phyloP scores from a whole-genome alignment of 2,113 vertebrate species.

The Ellobius talpinus region DNA sequence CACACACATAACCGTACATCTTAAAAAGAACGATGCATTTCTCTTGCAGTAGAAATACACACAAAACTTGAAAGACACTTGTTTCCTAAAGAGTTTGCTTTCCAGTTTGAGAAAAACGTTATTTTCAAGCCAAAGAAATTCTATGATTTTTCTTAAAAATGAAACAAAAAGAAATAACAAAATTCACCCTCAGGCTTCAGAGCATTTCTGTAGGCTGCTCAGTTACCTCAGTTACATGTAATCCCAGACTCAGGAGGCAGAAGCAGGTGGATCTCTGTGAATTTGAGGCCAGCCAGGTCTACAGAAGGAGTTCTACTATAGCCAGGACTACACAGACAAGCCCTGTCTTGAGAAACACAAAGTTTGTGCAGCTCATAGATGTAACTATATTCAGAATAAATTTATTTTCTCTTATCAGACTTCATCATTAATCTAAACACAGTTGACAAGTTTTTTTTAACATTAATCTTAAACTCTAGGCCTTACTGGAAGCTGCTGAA shows the following conservation, averaged over 20 bases:
- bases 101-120: slow-evolving; percentile 32
- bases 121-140: slow-evolving; percentile 63
- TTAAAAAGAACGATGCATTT: not conserved
- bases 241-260: slow-evolving; percentile 91
- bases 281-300: not conserved
- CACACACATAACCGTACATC: not conserved
- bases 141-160: slow-evolving; percentile 63
- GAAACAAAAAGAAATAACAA: slow-evolving; percentile 61
- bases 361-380: slow-evolving; percentile 98
- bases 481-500: slow-evolving; percentile 87
- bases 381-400: slow-evolving; percentile 90
- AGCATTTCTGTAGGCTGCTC: not conserved
- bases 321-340: not conserved
- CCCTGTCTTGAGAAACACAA: not conserved
- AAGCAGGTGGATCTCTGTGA: not conserved
- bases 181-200: slow-evolving; percentile 31
- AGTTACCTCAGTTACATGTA: not conserved
- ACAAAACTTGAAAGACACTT: slow-evolving; percentile 33
- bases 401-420: slow-evolving; percentile 91
- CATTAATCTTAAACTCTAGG: slow-evolving; percentile 89
- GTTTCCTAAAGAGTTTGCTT: slow-evolving; percentile 63
- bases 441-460: slow-evolving; percentile 88
- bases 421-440: slow-evolving; percentile 88
- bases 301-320: not conserved
- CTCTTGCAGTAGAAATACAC: not conserved